Conservation (phyloP, 1,140 invertebrate species). For the Lordiphosa clarofinis region DNA sequence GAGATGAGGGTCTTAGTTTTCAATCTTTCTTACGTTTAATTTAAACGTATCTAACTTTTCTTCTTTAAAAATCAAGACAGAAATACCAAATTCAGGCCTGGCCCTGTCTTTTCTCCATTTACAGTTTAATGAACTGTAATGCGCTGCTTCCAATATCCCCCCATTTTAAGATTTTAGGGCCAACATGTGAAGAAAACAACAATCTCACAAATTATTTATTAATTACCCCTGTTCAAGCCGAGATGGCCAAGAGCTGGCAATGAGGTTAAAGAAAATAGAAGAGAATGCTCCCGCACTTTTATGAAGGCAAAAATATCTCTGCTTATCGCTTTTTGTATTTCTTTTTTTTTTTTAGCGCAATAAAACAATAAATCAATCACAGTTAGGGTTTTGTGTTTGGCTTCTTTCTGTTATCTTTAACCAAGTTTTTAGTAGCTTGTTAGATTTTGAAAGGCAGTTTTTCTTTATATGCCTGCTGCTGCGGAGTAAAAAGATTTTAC, state of each 20-base stretch:
- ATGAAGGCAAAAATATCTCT: constrained; percentile 30
- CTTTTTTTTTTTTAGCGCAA: constrained; percentile 46
- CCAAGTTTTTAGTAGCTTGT: constrained; percentile 66
- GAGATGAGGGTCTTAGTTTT: no score
- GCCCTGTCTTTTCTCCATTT: constrained; percentile 9
- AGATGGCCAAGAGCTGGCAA: background rate
- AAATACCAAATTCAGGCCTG: constrained; percentile 28
- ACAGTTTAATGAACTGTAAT: constrained; percentile 69
- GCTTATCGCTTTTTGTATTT: constrained; percentile 51
- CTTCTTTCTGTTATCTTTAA: constrained; percentile 51
- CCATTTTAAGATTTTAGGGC: constrained; percentile 26
- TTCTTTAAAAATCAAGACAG: constrained; percentile 31
- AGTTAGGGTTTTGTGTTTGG: constrained; percentile 37
- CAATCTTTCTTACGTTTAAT: no score
- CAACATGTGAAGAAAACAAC: constrained; percentile 59
- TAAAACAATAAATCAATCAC: constrained; percentile 76
- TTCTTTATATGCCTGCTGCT: constrained; percentile 15
- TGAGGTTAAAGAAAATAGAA: background rate
- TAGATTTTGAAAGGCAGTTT: constrained; percentile 40
- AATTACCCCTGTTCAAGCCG: constrained; percentile 57
- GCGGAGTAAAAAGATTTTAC: background rate
- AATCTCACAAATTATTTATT: constrained; percentile 71
- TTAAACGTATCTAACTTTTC: constrained; percentile 19
- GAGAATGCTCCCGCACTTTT: constrained; percentile 24
- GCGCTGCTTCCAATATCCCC: background rate